Evolutionary conservation across 2,797 vertebrate species (phyloP), one percentile per base, ranked within the genome.

Genomic region (Nothura maculosa): DNA sequence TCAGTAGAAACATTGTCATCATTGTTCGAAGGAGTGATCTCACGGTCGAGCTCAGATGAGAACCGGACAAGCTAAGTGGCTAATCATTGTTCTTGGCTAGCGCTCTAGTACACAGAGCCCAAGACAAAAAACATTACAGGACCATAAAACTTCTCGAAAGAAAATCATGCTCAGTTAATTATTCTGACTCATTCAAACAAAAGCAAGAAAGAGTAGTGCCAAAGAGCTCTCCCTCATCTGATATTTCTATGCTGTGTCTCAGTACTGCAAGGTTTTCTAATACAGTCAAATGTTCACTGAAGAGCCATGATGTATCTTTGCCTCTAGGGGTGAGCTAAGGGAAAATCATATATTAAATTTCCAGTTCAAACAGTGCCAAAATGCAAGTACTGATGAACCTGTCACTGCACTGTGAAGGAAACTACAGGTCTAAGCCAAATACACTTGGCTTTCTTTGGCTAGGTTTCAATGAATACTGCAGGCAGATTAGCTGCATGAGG

Each of bases 21-120:
- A 81, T 75, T 92, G 86, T 89, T 94, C 93, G 81, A 94, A 93
- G 91, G 68, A 84, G 70, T 90, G 85, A 94, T 89, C 76, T 93
- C 93, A 90, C 78, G 72, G 64, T 63, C 70, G 36, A 73, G 77
- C 66, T 94, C 7, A 3, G 90, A 43, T 64, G 82, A 94, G 85
- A 96, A 80, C 86, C 57, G 75, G 86, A 94, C 94, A 95, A 91
- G 80, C 84, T 95, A 95, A 97, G 94, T 93, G 96, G 50, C 48
- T 96, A 93, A 94, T 96, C 96, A 94, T 96, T 97, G 90, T 97
- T 97, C 94, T 97, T 97, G 95, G 95, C 95, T 93, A 62, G 63
- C 52, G 43, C 73, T 96, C 81, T 55, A 69, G 21, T 54, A 64
- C 38, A 16, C 47, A 55, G 78, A 81, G 18, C 88, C 63, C 80